Evolutionary conservation across 2,888 invertebrate genomes (phyloP), one percentile per base, ranked within the genome.

Genomic region (Drosophila testacea): DNA sequence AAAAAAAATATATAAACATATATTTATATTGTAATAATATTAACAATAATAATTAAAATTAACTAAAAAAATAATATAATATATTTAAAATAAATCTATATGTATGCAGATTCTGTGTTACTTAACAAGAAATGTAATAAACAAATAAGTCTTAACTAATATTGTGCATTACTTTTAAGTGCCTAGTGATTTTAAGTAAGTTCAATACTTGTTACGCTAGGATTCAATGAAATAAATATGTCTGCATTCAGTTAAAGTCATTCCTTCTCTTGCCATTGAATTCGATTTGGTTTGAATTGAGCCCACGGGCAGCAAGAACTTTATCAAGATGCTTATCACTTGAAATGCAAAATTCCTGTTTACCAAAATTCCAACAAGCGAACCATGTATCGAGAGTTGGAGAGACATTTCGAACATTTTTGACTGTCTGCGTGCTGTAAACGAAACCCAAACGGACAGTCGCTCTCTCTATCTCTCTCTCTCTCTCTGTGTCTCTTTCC

Each of bases 261-360:
- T 6, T 6, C 44, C 28, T 63, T 11, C 6, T 22, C 4, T n/a
- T 22, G 36, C 7, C 50, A 50, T 50, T 47, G 34, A 32, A 52
- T 28, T 42, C 55, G 36, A 36, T 52, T 41, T 36, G 22, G 34
- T 10, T 44, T 13, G 34, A 13, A 34, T 27, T 63, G 41, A 10
- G 68, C 71, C 68, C 34, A 47, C 2, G 60, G 82, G 81, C 50
- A 47, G 38, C 73, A 48, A 44, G 68, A 83, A 80, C 81, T 89
- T 85, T 88, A 90, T 85, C 90, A 88, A 88, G 80, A 83, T 91
- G 82, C 91, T 77, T 89, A 90, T 91, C 89, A 78, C 73, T 63
- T 67, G 75, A 90, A 90, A 90, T 90, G 91, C 81, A 79, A 91
- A 91, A 89, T 88, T 90, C 84, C 79, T 91, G 89, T 91, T 57